A percentile compares a stretch with the other conserved stretches of the same genome.
These are phyloP conservation scores for Ametastegia equiseti DNA, from an alignment of 2,888 invertebrate genomes.

Conservation along the genomic window DNA sequence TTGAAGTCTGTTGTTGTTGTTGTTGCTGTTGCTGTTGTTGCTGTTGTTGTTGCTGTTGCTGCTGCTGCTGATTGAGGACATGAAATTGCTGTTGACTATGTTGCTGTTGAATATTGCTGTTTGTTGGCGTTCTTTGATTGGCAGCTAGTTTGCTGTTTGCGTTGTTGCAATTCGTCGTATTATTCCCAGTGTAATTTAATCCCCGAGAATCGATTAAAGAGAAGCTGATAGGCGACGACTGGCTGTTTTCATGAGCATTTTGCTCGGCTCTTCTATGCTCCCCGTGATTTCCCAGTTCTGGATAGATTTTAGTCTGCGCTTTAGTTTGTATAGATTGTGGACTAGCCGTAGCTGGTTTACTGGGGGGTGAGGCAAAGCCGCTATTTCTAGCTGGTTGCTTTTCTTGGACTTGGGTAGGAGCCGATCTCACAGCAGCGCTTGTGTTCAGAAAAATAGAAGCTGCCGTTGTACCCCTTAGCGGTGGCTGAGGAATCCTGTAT, in stretches of 20 bases:
- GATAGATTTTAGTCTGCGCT: slow-evolving; percentile 88
- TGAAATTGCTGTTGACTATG: slow-evolving; percentile 71
- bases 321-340: slow-evolving; percentile 82
- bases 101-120: slow-evolving; percentile 58
- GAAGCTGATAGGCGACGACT: slow-evolving; percentile 87
- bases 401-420: slow-evolving; percentile 63
- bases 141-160: slow-evolving; percentile 62
- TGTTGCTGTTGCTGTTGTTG: slow-evolving; percentile 73
- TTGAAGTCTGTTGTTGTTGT: slow-evolving; percentile 76
- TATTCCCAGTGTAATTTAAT: slow-evolving; percentile 80
- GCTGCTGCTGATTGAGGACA: slow-evolving; percentile 70
- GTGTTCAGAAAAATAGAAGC: slow-evolving; percentile 70
- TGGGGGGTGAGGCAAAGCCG: slow-evolving; percentile 79
- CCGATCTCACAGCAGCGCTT: slow-evolving; percentile 66
- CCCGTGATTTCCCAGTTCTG: slow-evolving; percentile 78
- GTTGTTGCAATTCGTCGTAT: slow-evolving; percentile 66
- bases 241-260: slow-evolving; percentile 80
- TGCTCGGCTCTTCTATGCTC: slow-evolving; percentile 74
- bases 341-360: slow-evolving; percentile 59
- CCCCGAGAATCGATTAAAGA: slow-evolving; percentile 85
- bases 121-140: slow-evolving; percentile 64
- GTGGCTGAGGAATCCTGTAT: slow-evolving; percentile 80
- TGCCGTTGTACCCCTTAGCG: slow-evolving; percentile 74
- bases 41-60: slow-evolving; percentile 71
- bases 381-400: slow-evolving; percentile 76